Percentiles rank a stretch among this genome's conserved stretches.
phyloP scores from a whole-genome alignment of 2,888 invertebrate species.

The Drosophila mercatorum region DNA sequence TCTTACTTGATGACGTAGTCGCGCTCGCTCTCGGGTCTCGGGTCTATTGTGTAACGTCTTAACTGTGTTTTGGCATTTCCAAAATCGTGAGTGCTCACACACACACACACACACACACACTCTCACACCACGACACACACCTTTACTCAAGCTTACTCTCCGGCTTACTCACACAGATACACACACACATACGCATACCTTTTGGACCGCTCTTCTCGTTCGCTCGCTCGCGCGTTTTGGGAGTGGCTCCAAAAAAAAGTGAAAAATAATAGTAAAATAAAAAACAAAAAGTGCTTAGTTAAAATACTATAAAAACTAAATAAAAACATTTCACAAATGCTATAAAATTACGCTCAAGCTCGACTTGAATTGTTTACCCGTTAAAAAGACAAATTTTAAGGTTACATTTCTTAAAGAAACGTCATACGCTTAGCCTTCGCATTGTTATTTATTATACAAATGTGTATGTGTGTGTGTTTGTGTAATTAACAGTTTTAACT shows the following conservation, averaged over 20 bases:
- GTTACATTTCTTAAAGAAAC: conserved; percentile 38
- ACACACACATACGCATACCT: conserved; percentile 20
- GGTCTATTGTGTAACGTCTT: conserved; percentile 73
- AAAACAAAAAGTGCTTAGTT: conserved; percentile 43
- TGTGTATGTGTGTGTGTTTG: conserved; percentile 21
- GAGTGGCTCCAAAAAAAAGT: conserved; percentile 74
- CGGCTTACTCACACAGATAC: conserved; percentile 46
- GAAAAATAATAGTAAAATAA: conserved; percentile 42
- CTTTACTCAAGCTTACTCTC: conserved; percentile 45
- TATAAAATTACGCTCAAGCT: neutral
- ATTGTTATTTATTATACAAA: conserved; percentile 40
- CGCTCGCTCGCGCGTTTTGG: conserved; percentile 66
- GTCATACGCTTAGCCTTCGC: conserved; percentile 49
- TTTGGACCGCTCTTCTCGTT: conserved; percentile 42
- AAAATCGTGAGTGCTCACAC: conserved; percentile 54
- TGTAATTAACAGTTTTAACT: conserved; percentile 50
- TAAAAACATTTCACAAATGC: neutral
- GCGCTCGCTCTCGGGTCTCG: conserved; percentile 5
- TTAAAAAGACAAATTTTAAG: conserved; percentile 25
- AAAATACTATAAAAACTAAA: conserved; percentile 18
- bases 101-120: neutral
- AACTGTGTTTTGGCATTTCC: conserved; percentile 76
- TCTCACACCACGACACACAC: neutral
- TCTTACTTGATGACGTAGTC: conserved; percentile 72
- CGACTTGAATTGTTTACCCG: neutral